Percentiles rank a stretch among this genome's conserved stretches.
These are phyloP conservation scores for Paragorgia papillata DNA, from an alignment of 92 coral and sea anemone species.

Conservation along the genomic window DNA sequence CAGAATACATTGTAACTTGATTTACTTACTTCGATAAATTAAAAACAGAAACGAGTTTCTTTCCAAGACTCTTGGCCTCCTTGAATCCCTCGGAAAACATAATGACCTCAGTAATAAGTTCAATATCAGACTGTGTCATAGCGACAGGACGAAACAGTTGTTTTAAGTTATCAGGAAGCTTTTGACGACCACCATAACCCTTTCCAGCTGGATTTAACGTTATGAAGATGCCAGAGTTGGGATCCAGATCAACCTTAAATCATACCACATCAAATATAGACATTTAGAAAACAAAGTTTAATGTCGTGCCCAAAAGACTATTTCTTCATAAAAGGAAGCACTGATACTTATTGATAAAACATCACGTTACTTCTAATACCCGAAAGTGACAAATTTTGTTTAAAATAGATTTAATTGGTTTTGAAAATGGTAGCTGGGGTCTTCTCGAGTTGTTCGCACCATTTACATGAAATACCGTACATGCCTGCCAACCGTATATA, in stretches of 20 bases:
- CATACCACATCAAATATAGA: neutral
- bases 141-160: conserved; percentile 98
- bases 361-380: too few species aligned
- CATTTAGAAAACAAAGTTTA: neutral
- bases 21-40: conserved; percentile 87
- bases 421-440: too few species aligned
- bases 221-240: conserved; percentile 92
- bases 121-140: conserved; percentile 95
- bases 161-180: conserved; percentile 93
- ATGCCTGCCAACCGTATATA: too few species aligned
- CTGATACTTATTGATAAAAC: too few species aligned
- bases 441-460: too few species aligned
- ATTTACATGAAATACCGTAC: too few species aligned
- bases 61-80: conserved; percentile 95
- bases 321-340: too few species aligned
- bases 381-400: too few species aligned
- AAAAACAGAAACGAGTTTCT: conserved; percentile 92
- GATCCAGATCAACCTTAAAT: conserved; percentile 81
- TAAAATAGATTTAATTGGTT: too few species aligned
- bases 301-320: neutral
- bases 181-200: conserved; percentile 98
- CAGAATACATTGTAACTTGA: too few species aligned
- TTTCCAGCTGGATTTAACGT: conserved; percentile 99
- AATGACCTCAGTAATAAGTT: conserved; percentile 96
- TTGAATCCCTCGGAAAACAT: conserved; percentile 98